Conservation (phyloP, 2,797 vertebrate genomes). For the Atherinosoma microstoma region DNA sequence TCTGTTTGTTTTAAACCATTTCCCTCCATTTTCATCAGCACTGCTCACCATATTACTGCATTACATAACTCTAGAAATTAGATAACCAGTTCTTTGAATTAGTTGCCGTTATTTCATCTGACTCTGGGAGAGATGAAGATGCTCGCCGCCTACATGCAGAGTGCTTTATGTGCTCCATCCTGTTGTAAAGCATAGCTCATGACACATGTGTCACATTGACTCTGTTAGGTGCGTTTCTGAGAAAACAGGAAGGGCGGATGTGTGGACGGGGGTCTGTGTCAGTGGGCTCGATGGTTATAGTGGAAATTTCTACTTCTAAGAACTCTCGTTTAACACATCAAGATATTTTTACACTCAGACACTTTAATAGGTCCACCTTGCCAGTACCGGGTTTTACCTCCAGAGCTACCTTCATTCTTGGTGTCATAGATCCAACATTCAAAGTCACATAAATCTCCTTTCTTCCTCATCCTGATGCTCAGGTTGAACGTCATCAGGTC, state of each 20-base stretch:
- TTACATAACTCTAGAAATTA: background rate
- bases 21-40: too few species aligned
- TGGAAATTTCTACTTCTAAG: background rate
- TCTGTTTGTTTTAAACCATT: background rate
- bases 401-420: too few species aligned
- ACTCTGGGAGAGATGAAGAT: background rate
- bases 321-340: background rate
- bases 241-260: constrained; percentile 25
- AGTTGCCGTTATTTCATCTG: background rate
- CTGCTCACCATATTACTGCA: background rate
- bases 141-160: background rate
- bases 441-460: too few species aligned
- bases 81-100: background rate
- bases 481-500: too few species aligned
- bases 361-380: too few species aligned
- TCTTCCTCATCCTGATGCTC: too few species aligned
- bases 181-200: background rate
- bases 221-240: constrained; percentile 31
- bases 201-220: background rate
- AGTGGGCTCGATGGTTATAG: background rate
- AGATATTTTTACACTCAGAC: too few species aligned
- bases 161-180: constrained; percentile 2
- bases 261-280: background rate
- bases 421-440: too few species aligned
- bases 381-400: too few species aligned